phyloP scores from a whole-genome alignment of 2,797 vertebrate genomes.

The Kryptolebias ocellatus region DNA sequence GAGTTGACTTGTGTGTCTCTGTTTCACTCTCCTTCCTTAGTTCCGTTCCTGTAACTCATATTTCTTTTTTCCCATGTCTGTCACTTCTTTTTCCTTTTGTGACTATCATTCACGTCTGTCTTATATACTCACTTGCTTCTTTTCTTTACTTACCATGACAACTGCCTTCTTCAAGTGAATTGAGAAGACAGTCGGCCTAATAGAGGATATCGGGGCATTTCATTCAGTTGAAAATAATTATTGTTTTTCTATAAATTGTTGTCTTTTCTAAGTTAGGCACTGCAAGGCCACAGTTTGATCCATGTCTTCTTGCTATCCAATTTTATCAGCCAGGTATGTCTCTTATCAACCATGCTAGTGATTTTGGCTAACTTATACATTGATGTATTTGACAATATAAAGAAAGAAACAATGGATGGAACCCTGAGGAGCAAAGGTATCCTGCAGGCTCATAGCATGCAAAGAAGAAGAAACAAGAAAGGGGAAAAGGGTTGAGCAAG shows the following conservation, averaged over 20 bases:
- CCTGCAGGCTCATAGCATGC: slow-evolving; percentile 24
- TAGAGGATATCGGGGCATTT: slow-evolving; percentile 42
- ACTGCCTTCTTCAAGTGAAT: slow-evolving; percentile 43
- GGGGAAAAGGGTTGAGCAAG: slow-evolving; percentile 45
- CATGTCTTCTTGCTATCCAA: not conserved
- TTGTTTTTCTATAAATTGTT: slow-evolving; percentile 17
- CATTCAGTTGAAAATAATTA: slow-evolving; percentile 53
- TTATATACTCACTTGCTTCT: slow-evolving; percentile 37
- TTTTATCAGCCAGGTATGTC: not conserved
- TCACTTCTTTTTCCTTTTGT: slow-evolving; percentile 3
- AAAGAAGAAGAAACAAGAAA: slow-evolving; percentile 54
- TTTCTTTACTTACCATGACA: slow-evolving; percentile 64
- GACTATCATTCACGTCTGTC: not conserved
- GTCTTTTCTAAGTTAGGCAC: slow-evolving; percentile 21
- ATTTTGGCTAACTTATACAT: not conserved
- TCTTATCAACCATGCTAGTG: not conserved
- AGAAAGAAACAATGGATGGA: slow-evolving; percentile 27
- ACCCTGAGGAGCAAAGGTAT: slow-evolving; percentile 36
- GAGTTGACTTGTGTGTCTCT: too few relatives aligned
- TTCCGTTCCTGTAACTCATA: slow-evolving; percentile 13
- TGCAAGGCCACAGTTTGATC: not conserved
- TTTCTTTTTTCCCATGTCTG: slow-evolving; percentile 6
- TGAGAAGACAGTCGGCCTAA: slow-evolving; percentile 20
- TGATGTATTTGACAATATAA: slow-evolving; percentile 8
- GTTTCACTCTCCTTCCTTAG: slow-evolving; percentile 16